These are phyloP conservation scores for Oscheius sp. DNA, from an alignment of 2,888 invertebrate genomes.

Conservation along the genomic window DNA sequence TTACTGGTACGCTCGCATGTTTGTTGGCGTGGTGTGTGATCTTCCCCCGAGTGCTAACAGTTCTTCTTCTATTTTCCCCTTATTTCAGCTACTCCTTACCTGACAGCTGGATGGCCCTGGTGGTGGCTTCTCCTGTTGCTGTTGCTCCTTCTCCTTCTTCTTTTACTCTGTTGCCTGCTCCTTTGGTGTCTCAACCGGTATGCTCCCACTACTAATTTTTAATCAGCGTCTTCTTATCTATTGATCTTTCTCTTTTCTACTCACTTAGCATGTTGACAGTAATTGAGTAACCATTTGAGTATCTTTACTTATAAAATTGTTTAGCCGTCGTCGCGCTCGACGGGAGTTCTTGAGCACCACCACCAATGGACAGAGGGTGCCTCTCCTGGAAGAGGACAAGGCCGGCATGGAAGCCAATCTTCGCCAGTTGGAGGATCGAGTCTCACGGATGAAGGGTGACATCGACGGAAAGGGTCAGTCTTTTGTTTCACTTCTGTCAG, in stretches of 20 bases:
- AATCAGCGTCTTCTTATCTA: not conserved
- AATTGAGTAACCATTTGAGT: not conserved
- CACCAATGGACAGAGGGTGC: conserved; percentile 67
- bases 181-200: conserved; percentile 72
- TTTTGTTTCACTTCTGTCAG: not conserved
- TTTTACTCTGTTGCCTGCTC: conserved; percentile 71
- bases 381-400: conserved; percentile 63
- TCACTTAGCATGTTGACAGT: not conserved
- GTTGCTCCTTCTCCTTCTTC: conserved; percentile 69
- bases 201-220: not conserved
- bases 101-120: conserved; percentile 73
- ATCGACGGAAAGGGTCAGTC: conserved; percentile 39
- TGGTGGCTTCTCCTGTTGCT: conserved; percentile 73
- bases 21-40: conserved; percentile 12
- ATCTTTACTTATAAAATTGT: conserved; percentile 10
- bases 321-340: conserved; percentile 60
- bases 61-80: not conserved
- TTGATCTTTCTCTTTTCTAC: not conserved
- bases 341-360: conserved; percentile 50
- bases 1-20: conserved; percentile 28
- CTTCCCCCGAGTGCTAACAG: not conserved
- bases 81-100: conserved; percentile 67
- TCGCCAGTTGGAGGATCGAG: conserved; percentile 55
- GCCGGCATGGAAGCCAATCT: conserved; percentile 60
- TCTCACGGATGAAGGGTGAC: conserved; percentile 60